phyloP scores from a whole-genome alignment of 2,113 vertebrate genomes.

The Leucosticte australis region DNA sequence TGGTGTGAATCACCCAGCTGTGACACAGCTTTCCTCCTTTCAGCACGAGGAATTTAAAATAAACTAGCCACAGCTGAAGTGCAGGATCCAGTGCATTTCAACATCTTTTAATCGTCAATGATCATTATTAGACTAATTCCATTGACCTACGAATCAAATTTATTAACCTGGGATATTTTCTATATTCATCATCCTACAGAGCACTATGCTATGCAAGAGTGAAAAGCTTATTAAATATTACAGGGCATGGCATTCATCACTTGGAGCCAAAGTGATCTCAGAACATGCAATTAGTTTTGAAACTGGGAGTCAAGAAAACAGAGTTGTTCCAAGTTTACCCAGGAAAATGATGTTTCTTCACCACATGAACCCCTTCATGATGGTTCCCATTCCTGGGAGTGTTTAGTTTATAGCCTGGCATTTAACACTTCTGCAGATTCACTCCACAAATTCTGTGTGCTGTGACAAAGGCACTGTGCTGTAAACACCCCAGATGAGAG shows the following conservation, averaged over 20 bases:
- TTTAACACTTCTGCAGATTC: background rate
- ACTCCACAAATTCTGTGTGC: background rate
- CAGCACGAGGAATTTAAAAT: background rate
- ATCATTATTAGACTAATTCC: background rate
- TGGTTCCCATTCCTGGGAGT: background rate
- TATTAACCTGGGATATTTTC: background rate
- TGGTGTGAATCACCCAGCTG: background rate
- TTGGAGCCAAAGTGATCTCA: background rate
- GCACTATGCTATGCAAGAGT: background rate
- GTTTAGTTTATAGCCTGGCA: background rate
- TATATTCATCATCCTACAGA: background rate
- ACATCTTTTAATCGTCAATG: background rate
- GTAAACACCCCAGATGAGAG: background rate
- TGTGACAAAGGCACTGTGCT: background rate
- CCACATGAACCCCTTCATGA: background rate
- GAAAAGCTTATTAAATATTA: background rate
- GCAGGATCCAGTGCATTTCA: background rate
- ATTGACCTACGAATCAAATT: background rate
- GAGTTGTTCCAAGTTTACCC: background rate
- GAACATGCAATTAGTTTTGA: slow-evolving; percentile 10
- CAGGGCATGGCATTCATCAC: background rate
- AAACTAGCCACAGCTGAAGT: background rate
- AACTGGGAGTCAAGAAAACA: background rate
- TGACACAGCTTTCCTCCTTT: background rate
- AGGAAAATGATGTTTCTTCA: background rate